Conservation (phyloP, 2,888 invertebrate genomes). For the Argyresthia goedartella region DNA sequence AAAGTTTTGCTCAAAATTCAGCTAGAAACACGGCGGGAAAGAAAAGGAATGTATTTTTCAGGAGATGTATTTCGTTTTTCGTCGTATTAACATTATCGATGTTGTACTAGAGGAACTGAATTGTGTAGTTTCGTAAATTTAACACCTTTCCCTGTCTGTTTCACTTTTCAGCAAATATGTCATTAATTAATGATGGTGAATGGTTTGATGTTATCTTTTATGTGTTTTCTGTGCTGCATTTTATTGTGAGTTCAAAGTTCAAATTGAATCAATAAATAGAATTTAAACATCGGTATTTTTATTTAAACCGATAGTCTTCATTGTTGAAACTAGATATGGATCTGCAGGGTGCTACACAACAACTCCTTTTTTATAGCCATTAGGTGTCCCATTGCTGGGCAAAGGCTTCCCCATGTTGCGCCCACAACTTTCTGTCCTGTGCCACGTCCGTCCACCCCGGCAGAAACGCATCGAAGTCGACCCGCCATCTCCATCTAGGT, state of each 20-base stretch:
- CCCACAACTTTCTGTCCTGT: too few species aligned
- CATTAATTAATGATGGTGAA: conserved; percentile 1
- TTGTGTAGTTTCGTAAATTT: conserved; percentile 35
- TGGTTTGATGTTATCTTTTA: conserved; percentile 31
- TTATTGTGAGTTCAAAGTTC: conserved; percentile 71
- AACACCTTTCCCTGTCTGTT: conserved; percentile 41
- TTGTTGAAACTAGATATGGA: not conserved
- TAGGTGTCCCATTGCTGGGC: too few species aligned
- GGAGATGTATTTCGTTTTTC: conserved; percentile 13
- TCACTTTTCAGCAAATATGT: conserved; percentile 26
- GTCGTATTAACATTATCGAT: conserved; percentile 39
- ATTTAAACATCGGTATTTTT: conserved; percentile 56
- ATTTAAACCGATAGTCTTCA: conserved; percentile 13
- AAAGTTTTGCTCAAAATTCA: conserved; percentile 60
- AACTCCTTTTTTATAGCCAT: too few species aligned
- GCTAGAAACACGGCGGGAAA: conserved; percentile 42
- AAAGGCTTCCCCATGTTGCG: too few species aligned
- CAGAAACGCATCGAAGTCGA: too few species aligned
- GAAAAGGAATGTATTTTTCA: conserved; percentile 19
- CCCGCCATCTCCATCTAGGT: too few species aligned
- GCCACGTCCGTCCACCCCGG: too few species aligned
- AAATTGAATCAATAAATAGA: conserved; percentile 72
- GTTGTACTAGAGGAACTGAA: conserved; percentile 33
- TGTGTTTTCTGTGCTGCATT: conserved; percentile 69
- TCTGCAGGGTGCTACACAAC: too few species aligned